A percentile compares a stretch with the other conserved stretches of the same genome.
Conservation (phyloP, 2,797 vertebrate genomes). For the Sebastes flavidus region DNA sequence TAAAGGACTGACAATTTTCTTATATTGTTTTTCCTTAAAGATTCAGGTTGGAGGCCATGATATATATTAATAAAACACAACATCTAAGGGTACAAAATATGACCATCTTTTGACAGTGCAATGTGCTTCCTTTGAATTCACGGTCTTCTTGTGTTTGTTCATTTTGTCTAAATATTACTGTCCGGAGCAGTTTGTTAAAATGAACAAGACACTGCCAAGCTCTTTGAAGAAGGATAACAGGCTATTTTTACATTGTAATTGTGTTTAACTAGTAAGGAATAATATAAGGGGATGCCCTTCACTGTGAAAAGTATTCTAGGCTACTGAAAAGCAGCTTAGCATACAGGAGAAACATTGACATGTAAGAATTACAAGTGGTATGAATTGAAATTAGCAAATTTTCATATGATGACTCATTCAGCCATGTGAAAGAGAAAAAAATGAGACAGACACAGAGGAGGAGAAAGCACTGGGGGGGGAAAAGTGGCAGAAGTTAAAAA, state of each 20-base stretch:
- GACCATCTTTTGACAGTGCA: not conserved
- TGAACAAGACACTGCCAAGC: not conserved
- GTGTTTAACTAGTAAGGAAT: not conserved
- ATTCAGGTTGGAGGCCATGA: not conserved
- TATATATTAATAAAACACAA: too few species aligned
- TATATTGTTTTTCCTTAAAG: not conserved
- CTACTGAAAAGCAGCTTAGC: not conserved
- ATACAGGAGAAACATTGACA: not conserved
- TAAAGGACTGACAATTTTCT: not conserved
- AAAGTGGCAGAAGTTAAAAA: conserved; percentile 69
- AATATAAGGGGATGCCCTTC: not conserved
- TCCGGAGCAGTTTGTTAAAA: not conserved
- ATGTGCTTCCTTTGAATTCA: not conserved
- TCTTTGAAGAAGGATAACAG: not conserved
- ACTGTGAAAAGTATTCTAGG: not conserved
- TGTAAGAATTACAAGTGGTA: not conserved
- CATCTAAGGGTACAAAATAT: not conserved
- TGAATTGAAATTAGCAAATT: not conserved
- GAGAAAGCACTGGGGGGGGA: conserved; percentile 16
- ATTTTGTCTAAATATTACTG: not conserved
- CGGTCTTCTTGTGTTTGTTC: not conserved
- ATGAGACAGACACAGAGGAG: conserved; percentile 15
- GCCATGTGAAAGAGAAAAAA: not conserved
- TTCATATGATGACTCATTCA: not conserved
- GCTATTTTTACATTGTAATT: not conserved